Conservation (phyloP, 2,888 invertebrate species). For the Marronus borbonicus region DNA sequence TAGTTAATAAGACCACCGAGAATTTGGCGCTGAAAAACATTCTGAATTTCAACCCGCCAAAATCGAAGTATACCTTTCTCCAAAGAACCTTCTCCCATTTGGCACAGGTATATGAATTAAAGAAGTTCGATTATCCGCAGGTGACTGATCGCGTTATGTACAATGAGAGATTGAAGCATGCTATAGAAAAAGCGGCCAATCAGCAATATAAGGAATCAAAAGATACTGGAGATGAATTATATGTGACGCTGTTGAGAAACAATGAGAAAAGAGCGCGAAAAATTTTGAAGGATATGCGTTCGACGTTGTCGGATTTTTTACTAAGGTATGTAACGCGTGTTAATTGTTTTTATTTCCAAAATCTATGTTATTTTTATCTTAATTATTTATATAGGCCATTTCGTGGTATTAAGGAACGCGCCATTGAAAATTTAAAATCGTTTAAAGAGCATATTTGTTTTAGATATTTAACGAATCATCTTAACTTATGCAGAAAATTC, state of each 20-base stretch:
- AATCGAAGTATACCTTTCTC: slow-evolving; percentile 74
- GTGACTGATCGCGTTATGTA: slow-evolving; percentile 76
- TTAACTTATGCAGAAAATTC: too few species aligned
- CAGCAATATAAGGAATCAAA: slow-evolving; percentile 67
- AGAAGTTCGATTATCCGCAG: slow-evolving; percentile 80
- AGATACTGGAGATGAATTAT: slow-evolving; percentile 70
- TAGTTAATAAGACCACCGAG: slow-evolving; percentile 74
- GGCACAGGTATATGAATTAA: slow-evolving; percentile 78
- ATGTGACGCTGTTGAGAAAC: slow-evolving; percentile 73
- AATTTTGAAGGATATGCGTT: slow-evolving; percentile 85
- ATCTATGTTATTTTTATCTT: too few species aligned
- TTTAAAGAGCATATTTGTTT: too few species aligned
- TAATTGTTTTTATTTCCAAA: not conserved
- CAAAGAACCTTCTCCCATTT: slow-evolving; percentile 77
- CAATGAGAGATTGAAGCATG: slow-evolving; percentile 80
- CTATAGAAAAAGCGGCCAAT: slow-evolving; percentile 80
- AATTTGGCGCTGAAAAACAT: slow-evolving; percentile 75
- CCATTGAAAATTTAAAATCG: too few species aligned
- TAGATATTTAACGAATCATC: too few species aligned
- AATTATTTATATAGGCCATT: too few species aligned
- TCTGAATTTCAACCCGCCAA: slow-evolving; percentile 73
- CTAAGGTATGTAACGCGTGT: slow-evolving; percentile 69
- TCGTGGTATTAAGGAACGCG: too few species aligned
- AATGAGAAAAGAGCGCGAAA: slow-evolving; percentile 79
- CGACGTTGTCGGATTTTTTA: slow-evolving; percentile 83